A percentile compares a stretch with the other conserved stretches of the same genome.
Conservation (phyloP, 2,888 invertebrate species). For the Leptura quadrifasciata region DNA sequence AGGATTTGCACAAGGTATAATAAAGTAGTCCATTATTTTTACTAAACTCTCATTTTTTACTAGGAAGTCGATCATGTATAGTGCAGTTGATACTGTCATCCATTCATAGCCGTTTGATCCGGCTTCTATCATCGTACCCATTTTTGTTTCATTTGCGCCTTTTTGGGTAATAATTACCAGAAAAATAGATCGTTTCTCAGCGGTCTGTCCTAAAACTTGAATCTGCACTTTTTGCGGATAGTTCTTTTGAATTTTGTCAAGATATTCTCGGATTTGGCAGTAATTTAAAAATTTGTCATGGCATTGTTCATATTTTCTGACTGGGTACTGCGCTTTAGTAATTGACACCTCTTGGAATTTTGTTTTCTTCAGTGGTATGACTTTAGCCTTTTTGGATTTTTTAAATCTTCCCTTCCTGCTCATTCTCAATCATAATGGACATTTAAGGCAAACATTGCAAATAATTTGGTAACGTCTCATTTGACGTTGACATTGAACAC, state of each 20-base stretch:
- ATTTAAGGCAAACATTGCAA: background rate
- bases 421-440: background rate
- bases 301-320: slow-evolving; percentile 56
- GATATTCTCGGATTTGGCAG: slow-evolving; percentile 57
- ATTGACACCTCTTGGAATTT: slow-evolving; percentile 2
- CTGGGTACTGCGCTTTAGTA: slow-evolving; percentile 26
- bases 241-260: slow-evolving; percentile 50
- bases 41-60: slow-evolving; percentile 52
- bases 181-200: slow-evolving; percentile 50
- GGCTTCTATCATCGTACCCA: slow-evolving; percentile 58
- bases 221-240: slow-evolving; percentile 50
- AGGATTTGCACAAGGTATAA: slow-evolving; percentile 64
- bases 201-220: slow-evolving; percentile 52
- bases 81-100: slow-evolving; percentile 58
- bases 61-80: slow-evolving; percentile 60
- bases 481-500: background rate
- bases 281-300: slow-evolving; percentile 60
- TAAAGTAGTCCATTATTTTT: slow-evolving; percentile 58
- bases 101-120: slow-evolving; percentile 58
- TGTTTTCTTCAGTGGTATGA: background rate
- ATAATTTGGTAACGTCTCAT: background rate
- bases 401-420: background rate
- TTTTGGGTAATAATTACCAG: slow-evolving; percentile 44
- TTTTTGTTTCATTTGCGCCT: slow-evolving; percentile 14
- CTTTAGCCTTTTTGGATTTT: background rate